These are phyloP conservation scores for Chymomyza amoena DNA, from an alignment of 2,888 invertebrate genomes.

Conservation along the genomic window DNA sequence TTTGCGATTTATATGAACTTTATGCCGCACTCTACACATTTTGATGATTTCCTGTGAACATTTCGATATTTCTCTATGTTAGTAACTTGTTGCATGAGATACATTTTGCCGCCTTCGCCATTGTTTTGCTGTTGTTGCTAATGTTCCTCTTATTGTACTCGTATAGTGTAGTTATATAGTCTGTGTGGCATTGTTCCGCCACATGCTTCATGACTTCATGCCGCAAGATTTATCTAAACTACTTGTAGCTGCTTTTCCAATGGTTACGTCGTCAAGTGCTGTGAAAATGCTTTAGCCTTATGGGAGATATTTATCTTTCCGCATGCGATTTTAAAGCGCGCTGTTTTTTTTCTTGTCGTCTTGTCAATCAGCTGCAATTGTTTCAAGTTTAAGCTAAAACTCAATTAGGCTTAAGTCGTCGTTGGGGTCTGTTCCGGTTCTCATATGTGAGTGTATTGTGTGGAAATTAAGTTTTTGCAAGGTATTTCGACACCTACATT, in stretches of 20 bases:
- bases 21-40: conserved; percentile 48
- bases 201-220: background rate
- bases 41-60: conserved; percentile 74
- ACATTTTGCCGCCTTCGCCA: conserved; percentile 16
- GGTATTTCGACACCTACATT: no score
- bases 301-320: conserved; percentile 2
- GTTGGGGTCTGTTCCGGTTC: no score
- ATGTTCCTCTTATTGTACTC: conserved; percentile 14
- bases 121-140: conserved; percentile 23
- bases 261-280: background rate
- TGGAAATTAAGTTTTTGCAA: no score
- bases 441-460: no score
- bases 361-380: background rate
- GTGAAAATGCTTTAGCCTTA: conserved; percentile 4
- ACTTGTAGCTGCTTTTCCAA: background rate
- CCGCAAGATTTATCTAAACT: background rate
- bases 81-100: conserved; percentile 73
- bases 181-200: background rate
- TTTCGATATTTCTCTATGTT: conserved; percentile 68
- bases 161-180: background rate
- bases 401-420: no score
- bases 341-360: background rate
- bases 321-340: background rate
- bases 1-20: conserved; percentile 46
- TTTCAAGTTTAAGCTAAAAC: background rate